Percentiles rank a stretch among this genome's conserved stretches.
These are phyloP conservation scores for Lipophrys pholis DNA, from an alignment of 2,113 vertebrate genomes.

Conservation along the genomic window DNA sequence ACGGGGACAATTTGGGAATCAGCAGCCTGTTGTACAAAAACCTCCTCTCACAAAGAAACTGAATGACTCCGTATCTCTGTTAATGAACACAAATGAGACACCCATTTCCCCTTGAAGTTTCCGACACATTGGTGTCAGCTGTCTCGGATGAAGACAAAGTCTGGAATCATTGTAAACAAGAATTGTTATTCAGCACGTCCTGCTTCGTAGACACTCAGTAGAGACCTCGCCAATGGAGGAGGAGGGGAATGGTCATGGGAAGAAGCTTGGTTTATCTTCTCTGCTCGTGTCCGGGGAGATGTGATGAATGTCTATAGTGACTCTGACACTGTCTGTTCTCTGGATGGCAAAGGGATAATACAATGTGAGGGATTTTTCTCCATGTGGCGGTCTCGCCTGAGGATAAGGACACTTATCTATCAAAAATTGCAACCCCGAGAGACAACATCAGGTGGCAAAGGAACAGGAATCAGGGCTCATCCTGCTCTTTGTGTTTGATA, in stretches of 20 bases:
- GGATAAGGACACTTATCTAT: slow-evolving; percentile 66
- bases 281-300: slow-evolving; percentile 46
- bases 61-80: slow-evolving; percentile 30
- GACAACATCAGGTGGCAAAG: slow-evolving; percentile 54
- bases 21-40: slow-evolving; percentile 37
- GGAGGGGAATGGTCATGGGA: slow-evolving; percentile 40
- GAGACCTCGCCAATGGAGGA: slow-evolving; percentile 36
- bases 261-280: slow-evolving; percentile 45
- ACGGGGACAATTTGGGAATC: slow-evolving; percentile 17
- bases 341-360: slow-evolving; percentile 40
- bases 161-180: slow-evolving; percentile 28
- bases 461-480: slow-evolving; percentile 45
- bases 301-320: slow-evolving; percentile 55
- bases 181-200: slow-evolving; percentile 33
- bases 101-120: slow-evolving; percentile 20
- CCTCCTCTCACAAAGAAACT: slow-evolving; percentile 7
- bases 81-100: slow-evolving; percentile 19
- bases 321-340: slow-evolving; percentile 44
- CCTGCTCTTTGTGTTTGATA: slow-evolving; percentile 69
- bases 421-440: slow-evolving; percentile 56
- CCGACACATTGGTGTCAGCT: slow-evolving; percentile 9
- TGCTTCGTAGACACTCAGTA: slow-evolving; percentile 42
- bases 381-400: slow-evolving; percentile 49
- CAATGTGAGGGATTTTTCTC: slow-evolving; percentile 58
- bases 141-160: slow-evolving; percentile 33